Evolutionary conservation across 2,888 invertebrate species (phyloP).

Genomic region (Bhutanitis thaidina): DNA sequence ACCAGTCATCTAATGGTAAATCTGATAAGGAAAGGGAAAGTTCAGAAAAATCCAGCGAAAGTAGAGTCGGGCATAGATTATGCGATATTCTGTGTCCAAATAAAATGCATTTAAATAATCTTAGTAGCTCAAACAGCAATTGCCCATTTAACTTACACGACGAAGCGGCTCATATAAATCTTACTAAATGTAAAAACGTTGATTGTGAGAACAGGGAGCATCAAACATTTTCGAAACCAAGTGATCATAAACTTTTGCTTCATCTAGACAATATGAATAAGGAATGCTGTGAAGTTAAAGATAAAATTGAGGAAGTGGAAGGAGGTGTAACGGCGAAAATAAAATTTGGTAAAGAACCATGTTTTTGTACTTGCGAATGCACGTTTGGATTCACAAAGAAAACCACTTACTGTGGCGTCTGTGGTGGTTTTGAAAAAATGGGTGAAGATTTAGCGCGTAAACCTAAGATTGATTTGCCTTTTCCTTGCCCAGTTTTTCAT

Average conservation of each 20-base stretch:
- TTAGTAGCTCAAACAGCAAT: constrained; percentile 31
- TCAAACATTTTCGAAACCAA: constrained; percentile 35
- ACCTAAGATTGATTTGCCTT: constrained; percentile 37
- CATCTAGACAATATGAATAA: constrained; percentile 37
- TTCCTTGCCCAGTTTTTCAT: constrained; percentile 65
- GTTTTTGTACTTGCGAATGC: constrained; percentile 66
- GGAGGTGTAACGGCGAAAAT: constrained; percentile 47
- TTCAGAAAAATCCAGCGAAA: constrained; percentile 27
- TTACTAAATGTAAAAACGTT: constrained; percentile 47
- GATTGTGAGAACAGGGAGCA: constrained; percentile 40
- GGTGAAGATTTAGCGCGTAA: constrained; percentile 48
- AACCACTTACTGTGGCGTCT: constrained; percentile 61
- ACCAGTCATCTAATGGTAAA: neutral
- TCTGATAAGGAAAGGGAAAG: constrained; percentile 25
- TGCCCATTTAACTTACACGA: constrained; percentile 38
- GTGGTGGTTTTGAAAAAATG: constrained; percentile 57
- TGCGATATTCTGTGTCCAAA: neutral
- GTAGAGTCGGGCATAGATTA: constrained; percentile 21
- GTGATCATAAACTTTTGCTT: constrained; percentile 45
- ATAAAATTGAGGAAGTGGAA: constrained; percentile 46
- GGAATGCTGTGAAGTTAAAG: constrained; percentile 40
- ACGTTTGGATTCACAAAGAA: constrained; percentile 56
- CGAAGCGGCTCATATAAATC: constrained; percentile 26
- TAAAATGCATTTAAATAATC: neutral
- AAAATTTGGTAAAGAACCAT: constrained; percentile 46